Conservation (phyloP, 2,888 invertebrate species). For the Phortica magna region DNA sequence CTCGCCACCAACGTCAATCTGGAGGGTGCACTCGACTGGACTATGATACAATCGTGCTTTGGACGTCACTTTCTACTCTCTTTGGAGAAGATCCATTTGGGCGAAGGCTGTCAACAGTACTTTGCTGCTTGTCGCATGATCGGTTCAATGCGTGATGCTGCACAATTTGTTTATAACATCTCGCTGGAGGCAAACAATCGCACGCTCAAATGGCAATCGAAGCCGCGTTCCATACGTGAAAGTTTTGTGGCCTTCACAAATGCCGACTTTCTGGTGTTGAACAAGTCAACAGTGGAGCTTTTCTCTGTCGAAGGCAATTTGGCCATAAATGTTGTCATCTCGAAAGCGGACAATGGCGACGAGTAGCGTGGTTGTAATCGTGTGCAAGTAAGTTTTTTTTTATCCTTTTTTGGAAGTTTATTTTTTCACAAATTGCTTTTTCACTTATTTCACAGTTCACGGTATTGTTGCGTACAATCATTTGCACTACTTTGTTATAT, state of each 20-base stretch:
- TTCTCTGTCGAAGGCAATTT: conserved; percentile 99
- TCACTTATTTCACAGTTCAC: no score
- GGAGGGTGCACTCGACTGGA: conserved; percentile 99
- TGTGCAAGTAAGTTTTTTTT: not conserved
- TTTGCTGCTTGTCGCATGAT: conserved; percentile 99
- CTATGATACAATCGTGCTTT: conserved; percentile 99
- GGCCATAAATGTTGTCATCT: conserved; percentile 99
- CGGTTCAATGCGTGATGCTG: conserved; percentile 98
- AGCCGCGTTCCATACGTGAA: conserved; percentile 98
- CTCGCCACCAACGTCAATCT: conserved; percentile 99
- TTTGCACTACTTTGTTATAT: no score
- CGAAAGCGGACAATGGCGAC: conserved; percentile 67
- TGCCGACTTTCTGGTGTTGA: conserved; percentile 98
- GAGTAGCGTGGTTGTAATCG: conserved; percentile 6
- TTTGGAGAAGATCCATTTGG: conserved; percentile 98
- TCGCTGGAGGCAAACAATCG: conserved; percentile 82
- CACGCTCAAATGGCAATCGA: conserved; percentile 89
- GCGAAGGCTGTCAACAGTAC: conserved; percentile 96
- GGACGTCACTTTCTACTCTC: conserved; percentile 99
- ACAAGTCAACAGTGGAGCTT: conserved; percentile 97
- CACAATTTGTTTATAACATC: conserved; percentile 97
- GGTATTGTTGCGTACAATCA: no score
- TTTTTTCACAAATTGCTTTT: no score
- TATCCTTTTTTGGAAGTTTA: not conserved
- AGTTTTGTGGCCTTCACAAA: conserved; percentile 98